A percentile compares a stretch with the other conserved stretches of the same genome.
Conservation (phyloP, 2,797 vertebrate genomes). For the Bradypodion ventrale region DNA sequence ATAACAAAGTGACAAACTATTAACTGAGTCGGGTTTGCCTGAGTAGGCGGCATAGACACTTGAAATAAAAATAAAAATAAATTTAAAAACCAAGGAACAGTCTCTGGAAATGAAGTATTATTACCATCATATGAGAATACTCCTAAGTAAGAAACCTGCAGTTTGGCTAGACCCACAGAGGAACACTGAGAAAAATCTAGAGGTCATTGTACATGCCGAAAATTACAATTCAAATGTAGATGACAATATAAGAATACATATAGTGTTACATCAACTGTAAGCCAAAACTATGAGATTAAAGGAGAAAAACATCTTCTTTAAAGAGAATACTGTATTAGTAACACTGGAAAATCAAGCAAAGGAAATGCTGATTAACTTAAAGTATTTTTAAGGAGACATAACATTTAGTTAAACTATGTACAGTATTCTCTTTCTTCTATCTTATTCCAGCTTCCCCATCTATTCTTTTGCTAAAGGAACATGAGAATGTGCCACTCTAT, state of each 20-base stretch:
- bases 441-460: not conserved
- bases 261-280: not conserved
- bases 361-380: not conserved
- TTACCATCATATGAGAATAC: not conserved
- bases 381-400: not conserved
- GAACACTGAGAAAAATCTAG: not conserved
- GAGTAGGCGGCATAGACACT: too few relatives aligned
- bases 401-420: not conserved
- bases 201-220: not conserved
- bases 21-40: too few relatives aligned
- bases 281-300: not conserved
- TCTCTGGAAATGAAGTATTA: not conserved
- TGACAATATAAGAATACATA: not conserved
- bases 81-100: too few relatives aligned
- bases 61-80: too few relatives aligned
- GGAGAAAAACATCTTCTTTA: too few relatives aligned
- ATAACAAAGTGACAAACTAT: not conserved
- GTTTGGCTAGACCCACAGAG: not conserved
- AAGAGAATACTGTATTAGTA: not conserved
- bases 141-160: not conserved
- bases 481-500: not conserved
- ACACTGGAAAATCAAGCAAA: not conserved
- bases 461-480: slow-evolving; percentile 8
- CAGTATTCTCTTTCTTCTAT: not conserved
- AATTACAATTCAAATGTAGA: not conserved